Base-by-base conservation (phyloP, 1,140 invertebrate genomes). In the Tetragonula clypearis region DNA sequence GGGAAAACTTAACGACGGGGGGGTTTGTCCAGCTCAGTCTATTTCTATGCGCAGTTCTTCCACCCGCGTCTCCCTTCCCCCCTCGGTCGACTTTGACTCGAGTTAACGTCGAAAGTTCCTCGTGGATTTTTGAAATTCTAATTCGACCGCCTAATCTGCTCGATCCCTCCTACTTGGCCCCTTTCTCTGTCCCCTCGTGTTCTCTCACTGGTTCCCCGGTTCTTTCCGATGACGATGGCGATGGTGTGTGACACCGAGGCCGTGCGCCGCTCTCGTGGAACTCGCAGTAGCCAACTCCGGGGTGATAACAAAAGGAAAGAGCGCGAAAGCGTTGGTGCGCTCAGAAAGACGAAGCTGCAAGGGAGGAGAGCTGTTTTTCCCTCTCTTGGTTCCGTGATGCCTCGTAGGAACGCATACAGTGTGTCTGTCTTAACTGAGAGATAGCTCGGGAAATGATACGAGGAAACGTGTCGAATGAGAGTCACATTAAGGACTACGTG, bases 91-190 rank as follows among this genome's bases (percentile, higher is more conserved):
- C 83, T 88, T 86, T 80, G 76, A 71, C 88, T 74, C 35, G 87
- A 87, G 75, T 85, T 87, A 91, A 92, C 90, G 90, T 75, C 62
- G 68, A 90, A 91, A 91, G 86, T 92, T 91, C 71, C 84, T 35
- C 87, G 82, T 60, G 86, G 79, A 90, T 90, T 91, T 91, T 87
- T 91, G 89, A 91, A 92, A 90, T 92, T 88, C 91, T 91, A 90
- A 92, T 92, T 91, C 78, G 41, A 68, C 72, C 79, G 68, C 69
- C 87, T 90, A 90, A 91, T 91, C 86, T 85, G 56, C 68, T 73
- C 84, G 58, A 71, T 69, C 82, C 78, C 15, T 80, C 78, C 82
- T 11, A 19, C 30, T 3, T n/a, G n/a, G 1, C 19, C 30, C 9
- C 41, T 11, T 12, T 35, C 26, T 26, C 21, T 56, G 0, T 12